Percentiles rank a stretch among this genome's conserved stretches.
Conservation (phyloP, 2,888 invertebrate species). For the Stictocephala bisonia region DNA sequence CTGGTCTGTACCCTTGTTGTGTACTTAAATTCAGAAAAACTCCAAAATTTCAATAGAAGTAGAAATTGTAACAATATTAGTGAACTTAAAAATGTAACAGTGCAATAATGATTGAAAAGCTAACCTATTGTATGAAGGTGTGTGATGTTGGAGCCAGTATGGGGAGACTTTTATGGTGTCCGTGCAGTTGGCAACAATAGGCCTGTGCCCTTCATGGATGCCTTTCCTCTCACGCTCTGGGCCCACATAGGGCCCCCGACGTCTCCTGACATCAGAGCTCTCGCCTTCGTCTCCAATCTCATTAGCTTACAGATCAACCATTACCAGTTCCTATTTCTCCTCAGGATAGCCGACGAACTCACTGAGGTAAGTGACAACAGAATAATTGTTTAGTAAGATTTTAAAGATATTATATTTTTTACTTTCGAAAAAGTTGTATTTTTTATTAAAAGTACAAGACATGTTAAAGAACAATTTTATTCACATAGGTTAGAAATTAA, state of each 20-base stretch:
- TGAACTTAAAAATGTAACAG: too few relatives aligned
- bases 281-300: constrained; percentile 85
- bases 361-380: constrained; percentile 73
- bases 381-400: too few relatives aligned
- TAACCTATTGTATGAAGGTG: constrained; percentile 66
- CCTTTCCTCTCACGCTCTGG: constrained; percentile 91
- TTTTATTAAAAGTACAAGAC: too few relatives aligned
- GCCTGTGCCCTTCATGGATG: constrained; percentile 84
- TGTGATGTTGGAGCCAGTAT: constrained; percentile 87
- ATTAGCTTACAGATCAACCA: constrained; percentile 93
- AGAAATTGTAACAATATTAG: too few relatives aligned
- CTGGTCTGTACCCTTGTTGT: too few relatives aligned
- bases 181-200: constrained; percentile 78
- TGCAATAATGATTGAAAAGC: too few relatives aligned
- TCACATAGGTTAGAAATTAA: too few relatives aligned
- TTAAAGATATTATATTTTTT: too few relatives aligned
- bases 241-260: constrained; percentile 64
- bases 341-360: constrained; percentile 84
- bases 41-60: too few relatives aligned
- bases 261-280: constrained; percentile 77
- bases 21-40: too few relatives aligned
- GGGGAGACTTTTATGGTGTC: constrained; percentile 92
- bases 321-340: constrained; percentile 90
- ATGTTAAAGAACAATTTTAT: too few relatives aligned
- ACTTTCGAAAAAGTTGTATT: too few relatives aligned